Conservation (phyloP, 2,797 vertebrate genomes). For the Pseudopleuronectes americanus region DNA sequence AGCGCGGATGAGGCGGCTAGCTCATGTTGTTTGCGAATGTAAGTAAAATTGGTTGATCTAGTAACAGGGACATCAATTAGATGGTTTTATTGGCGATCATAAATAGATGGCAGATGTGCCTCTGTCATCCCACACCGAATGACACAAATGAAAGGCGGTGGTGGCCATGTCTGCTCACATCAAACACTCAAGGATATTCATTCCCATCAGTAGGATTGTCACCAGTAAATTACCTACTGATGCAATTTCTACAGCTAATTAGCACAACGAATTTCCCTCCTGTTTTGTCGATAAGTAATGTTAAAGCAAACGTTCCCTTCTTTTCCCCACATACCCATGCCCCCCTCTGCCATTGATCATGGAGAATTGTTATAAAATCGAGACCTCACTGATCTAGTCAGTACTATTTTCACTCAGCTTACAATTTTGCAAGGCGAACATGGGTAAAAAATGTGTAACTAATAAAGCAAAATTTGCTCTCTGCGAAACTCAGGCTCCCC, state of each 20-base stretch:
- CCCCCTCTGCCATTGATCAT: no score
- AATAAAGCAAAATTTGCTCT: no score
- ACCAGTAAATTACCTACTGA: neutral
- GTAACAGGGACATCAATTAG: conserved; percentile 38
- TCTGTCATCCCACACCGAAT: conserved; percentile 45
- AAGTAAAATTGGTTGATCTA: conserved; percentile 36
- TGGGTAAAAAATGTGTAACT: no score
- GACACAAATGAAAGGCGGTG: conserved; percentile 39
- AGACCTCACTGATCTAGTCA: neutral
- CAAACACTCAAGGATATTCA: conserved; percentile 24
- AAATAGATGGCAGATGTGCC: conserved; percentile 50
- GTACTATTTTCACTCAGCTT: conserved; percentile 26
- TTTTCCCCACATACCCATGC: neutral
- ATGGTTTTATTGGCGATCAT: conserved; percentile 42
- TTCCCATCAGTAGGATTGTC: neutral
- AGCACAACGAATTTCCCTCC: neutral
- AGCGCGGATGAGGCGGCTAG: neutral
- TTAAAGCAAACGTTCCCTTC: neutral
- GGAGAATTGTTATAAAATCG: no score
- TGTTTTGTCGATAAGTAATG: neutral
- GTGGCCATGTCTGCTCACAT: conserved; percentile 33
- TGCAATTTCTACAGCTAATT: neutral
- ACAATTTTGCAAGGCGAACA: no score
- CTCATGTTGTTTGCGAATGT: conserved; percentile 45
- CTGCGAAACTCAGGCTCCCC: no score